Percentiles rank a stretch among this genome's conserved stretches.
Evolutionary conservation across 2,888 invertebrate genomes (phyloP).

Genomic region (Leucoma salicis): DNA sequence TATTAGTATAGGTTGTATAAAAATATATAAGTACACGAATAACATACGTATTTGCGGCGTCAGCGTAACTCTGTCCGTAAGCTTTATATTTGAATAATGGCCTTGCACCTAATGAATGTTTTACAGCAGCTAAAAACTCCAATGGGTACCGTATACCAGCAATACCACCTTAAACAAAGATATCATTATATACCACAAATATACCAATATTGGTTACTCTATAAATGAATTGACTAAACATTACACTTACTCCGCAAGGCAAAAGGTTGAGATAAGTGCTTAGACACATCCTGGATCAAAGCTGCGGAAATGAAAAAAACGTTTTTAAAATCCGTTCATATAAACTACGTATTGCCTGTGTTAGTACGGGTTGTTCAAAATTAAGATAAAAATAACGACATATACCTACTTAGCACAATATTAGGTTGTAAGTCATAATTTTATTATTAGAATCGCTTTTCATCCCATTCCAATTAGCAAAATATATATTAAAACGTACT

Average conservation of each 20-base stretch:
- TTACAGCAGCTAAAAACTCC: slow-evolving; percentile 48
- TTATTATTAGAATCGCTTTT: too few species aligned
- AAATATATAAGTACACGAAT: not conserved
- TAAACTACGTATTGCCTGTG: too few species aligned
- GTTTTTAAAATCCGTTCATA: too few species aligned
- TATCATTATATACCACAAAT: too few species aligned
- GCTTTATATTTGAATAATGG: slow-evolving; percentile 52
- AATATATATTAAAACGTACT: too few species aligned
- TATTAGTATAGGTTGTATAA: too few species aligned
- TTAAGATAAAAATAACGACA: too few species aligned
- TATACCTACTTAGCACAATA: too few species aligned
- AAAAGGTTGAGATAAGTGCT: slow-evolving; percentile 53
- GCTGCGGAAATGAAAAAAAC: slow-evolving; percentile 37
- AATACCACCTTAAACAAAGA: slow-evolving; percentile 46
- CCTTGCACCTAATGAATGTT: slow-evolving; percentile 47
- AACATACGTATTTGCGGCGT: slow-evolving; percentile 56
- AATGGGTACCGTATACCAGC: slow-evolving; percentile 56
- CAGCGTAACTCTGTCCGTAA: slow-evolving; percentile 51
- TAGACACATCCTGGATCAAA: slow-evolving; percentile 48
- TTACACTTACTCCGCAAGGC: slow-evolving; percentile 57
- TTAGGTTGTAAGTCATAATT: too few species aligned
- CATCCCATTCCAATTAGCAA: too few species aligned
- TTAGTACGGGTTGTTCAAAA: too few species aligned
- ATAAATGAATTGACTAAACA: not conserved
- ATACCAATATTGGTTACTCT: not conserved